These are phyloP conservation scores for Xylocopa sonorina DNA, from an alignment of 1,140 invertebrate genomes.

Conservation along the genomic window DNA sequence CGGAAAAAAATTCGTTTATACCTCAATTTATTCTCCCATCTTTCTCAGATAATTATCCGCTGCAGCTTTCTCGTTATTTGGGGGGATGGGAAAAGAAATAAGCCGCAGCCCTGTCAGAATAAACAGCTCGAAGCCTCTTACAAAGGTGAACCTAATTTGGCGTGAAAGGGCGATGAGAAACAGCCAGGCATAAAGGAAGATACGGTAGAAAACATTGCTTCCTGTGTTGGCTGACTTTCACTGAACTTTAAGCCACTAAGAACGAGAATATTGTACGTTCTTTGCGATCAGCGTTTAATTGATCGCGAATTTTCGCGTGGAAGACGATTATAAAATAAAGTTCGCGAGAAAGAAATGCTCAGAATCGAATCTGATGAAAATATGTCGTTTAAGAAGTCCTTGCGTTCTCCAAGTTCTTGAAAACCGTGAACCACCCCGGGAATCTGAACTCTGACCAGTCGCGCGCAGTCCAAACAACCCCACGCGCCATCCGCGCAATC, in stretches of 20 bases:
- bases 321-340: no score
- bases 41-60: not conserved
- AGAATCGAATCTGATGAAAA: no score
- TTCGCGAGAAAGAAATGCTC: no score
- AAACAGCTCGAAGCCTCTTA: not conserved
- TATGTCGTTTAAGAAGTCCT: not conserved
- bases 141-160: slow-evolving; percentile 11
- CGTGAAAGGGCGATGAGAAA: not conserved
- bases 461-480: not conserved
- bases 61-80: not conserved
- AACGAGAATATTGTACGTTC: no score
- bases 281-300: no score
- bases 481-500: slow-evolving; percentile 2
- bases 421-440: no score
- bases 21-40: not conserved
- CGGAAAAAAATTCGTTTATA: not conserved
- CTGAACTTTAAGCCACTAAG: no score
- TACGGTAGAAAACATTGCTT: slow-evolving; percentile 17
- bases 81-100: not conserved
- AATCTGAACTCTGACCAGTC: no score
- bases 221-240: slow-evolving; percentile 22
- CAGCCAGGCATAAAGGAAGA: no score
- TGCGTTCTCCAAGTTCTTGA: no score
- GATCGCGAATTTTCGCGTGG: no score
- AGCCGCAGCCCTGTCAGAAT: not conserved